A percentile compares a stretch with the other conserved stretches of the same genome.
Conservation (phyloP, 2,888 invertebrate genomes). For the Xanthostigma xanthostigma region DNA sequence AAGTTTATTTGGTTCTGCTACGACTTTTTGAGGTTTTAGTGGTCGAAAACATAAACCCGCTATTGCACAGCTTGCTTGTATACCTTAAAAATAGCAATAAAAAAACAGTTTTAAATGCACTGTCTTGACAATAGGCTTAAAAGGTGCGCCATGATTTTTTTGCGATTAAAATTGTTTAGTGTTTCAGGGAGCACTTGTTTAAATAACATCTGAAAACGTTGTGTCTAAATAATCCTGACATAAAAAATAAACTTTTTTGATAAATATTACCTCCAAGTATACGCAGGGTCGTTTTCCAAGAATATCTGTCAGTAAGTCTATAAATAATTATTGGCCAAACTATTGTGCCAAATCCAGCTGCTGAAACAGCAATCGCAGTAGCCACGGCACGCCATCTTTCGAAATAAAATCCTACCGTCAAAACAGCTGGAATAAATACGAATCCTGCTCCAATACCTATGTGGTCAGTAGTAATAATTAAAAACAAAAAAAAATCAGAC, state of each 20-base stretch:
- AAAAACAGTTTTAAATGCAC: no score
- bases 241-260: neutral
- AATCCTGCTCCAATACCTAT: constrained; percentile 47
- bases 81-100: constrained; percentile 5
- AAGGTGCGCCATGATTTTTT: no score
- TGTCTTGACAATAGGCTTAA: no score
- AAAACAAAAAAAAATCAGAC: no score
- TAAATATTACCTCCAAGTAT: constrained; percentile 27
- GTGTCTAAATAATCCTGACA: no score
- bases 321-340: constrained; percentile 40
- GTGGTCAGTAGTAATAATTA: neutral
- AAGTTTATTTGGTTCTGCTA: neutral
- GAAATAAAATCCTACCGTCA: constrained; percentile 63
- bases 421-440: constrained; percentile 52
- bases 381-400: constrained; percentile 58
- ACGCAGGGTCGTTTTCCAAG: constrained; percentile 44
- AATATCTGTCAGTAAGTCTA: constrained; percentile 29
- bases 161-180: no score
- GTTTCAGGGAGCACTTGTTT: no score
- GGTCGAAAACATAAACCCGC: constrained; percentile 8
- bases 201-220: no score
- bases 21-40: neutral
- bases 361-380: constrained; percentile 56
- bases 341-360: constrained; percentile 52
- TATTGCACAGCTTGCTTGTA: constrained; percentile 18